phyloP scores from a whole-genome alignment of 2,888 invertebrate genomes.

The Dendrolimus houi region DNA sequence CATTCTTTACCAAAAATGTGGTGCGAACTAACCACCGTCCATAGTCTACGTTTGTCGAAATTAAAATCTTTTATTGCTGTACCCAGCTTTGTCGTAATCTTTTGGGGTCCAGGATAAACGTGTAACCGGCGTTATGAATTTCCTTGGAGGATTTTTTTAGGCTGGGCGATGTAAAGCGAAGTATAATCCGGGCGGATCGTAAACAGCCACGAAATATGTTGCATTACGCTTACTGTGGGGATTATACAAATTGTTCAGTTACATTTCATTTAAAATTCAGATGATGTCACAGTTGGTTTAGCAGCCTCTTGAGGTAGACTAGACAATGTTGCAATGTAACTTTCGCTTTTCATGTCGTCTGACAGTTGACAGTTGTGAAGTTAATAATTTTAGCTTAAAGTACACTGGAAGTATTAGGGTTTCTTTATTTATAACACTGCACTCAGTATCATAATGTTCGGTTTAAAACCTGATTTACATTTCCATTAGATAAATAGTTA shows the following conservation, averaged over 20 bases:
- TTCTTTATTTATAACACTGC: too few relatives aligned
- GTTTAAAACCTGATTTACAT: too few relatives aligned
- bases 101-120: background rate
- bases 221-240: background rate
- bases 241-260: background rate
- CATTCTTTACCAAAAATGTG: background rate
- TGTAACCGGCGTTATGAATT: background rate
- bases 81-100: background rate
- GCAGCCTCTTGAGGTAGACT: background rate
- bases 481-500: too few relatives aligned
- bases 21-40: background rate
- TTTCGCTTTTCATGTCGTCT: too few relatives aligned
- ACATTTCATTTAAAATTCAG: background rate
- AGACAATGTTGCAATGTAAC: background rate
- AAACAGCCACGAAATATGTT: background rate
- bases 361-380: too few relatives aligned
- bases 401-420: too few relatives aligned
- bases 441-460: too few relatives aligned
- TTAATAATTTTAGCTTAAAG: too few relatives aligned
- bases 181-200: background rate
- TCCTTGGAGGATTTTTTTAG: background rate
- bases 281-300: background rate
- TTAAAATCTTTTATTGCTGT: background rate
- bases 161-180: background rate
- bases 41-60: background rate